phyloP scores from a whole-genome alignment of 1,140 invertebrate genomes.

The Aphidius ervi region DNA sequence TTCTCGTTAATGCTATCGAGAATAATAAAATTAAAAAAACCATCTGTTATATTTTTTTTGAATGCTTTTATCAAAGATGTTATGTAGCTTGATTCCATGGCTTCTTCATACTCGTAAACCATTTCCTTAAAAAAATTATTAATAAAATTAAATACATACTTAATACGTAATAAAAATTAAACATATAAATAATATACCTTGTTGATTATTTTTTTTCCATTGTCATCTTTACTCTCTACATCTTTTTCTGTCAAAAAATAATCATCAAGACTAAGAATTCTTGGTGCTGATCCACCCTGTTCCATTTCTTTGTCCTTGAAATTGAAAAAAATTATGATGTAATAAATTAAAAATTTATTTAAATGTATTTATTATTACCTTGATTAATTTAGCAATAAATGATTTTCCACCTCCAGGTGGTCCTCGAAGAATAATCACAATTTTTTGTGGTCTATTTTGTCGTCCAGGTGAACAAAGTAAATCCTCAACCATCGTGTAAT shows the following conservation, averaged over 20 bases:
- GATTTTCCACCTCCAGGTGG: constrained; percentile 88
- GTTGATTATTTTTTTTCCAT: constrained; percentile 67
- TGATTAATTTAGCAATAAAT: constrained; percentile 80
- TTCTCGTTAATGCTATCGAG: constrained; percentile 84
- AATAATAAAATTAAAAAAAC: constrained; percentile 90
- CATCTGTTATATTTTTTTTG: constrained; percentile 86
- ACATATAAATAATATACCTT: constrained; percentile 50
- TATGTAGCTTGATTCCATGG: constrained; percentile 77
- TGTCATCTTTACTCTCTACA: constrained; percentile 72
- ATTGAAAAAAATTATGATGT: not conserved
- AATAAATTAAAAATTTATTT: constrained; percentile 11
- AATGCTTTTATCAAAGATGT: constrained; percentile 83
- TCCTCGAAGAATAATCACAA: constrained; percentile 86
- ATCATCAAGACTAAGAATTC: constrained; percentile 92
- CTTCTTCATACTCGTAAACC: constrained; percentile 87
- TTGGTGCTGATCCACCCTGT: constrained; percentile 72
- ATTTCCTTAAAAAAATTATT: constrained; percentile 61
- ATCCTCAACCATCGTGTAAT: constrained; percentile 73
- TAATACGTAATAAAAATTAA: constrained; percentile 15
- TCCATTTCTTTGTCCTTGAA: constrained; percentile 70
- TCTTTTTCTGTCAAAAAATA: constrained; percentile 93
- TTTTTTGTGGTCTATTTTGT: constrained; percentile 70
- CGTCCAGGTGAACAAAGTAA: constrained; percentile 71
- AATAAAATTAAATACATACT: constrained; percentile 7
- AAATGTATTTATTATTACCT: constrained; percentile 58